Conservation (phyloP, 1,140 invertebrate species). For the Samia ricini region DNA sequence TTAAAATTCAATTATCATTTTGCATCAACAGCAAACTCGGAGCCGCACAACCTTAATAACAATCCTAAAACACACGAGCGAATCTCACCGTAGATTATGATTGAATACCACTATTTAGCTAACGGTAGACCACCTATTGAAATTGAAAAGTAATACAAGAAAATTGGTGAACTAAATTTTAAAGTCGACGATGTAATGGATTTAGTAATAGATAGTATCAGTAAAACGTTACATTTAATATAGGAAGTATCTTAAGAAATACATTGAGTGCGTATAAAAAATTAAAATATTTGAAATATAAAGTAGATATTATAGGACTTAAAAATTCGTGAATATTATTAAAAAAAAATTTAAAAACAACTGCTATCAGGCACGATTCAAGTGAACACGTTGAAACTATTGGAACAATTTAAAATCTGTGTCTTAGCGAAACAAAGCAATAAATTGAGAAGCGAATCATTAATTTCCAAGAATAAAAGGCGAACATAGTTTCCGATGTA, state of each 20-base stretch:
- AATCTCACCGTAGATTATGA: conserved; percentile 38
- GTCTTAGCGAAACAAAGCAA: neutral
- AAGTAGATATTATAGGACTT: too few relatives aligned
- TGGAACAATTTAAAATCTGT: neutral
- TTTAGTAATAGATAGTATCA: conserved; percentile 10
- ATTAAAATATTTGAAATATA: too few relatives aligned
- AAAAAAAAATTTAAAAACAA: neutral
- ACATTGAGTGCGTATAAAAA: too few relatives aligned
- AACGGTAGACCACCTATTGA: conserved; percentile 36
- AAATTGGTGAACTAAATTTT: conserved; percentile 26
- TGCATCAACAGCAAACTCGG: conserved; percentile 24
- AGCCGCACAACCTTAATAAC: conserved; percentile 31
- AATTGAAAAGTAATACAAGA: conserved; percentile 24
- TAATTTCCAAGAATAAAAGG: conserved; percentile 27
- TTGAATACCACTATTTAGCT: conserved; percentile 42
- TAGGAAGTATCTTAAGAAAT: too few relatives aligned
- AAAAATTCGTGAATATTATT: too few relatives aligned
- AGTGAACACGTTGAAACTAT: neutral
- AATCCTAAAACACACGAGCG: conserved; percentile 36
- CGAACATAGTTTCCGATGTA: conserved; percentile 14
- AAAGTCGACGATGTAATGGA: conserved; percentile 20
- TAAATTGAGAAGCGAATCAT: conserved; percentile 22
- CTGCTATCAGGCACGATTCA: neutral
- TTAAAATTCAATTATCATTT: conserved; percentile 41
- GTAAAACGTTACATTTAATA: neutral